Base-by-base conservation (phyloP, 2,888 invertebrate species). In the Celastrina argiolus region DNA sequence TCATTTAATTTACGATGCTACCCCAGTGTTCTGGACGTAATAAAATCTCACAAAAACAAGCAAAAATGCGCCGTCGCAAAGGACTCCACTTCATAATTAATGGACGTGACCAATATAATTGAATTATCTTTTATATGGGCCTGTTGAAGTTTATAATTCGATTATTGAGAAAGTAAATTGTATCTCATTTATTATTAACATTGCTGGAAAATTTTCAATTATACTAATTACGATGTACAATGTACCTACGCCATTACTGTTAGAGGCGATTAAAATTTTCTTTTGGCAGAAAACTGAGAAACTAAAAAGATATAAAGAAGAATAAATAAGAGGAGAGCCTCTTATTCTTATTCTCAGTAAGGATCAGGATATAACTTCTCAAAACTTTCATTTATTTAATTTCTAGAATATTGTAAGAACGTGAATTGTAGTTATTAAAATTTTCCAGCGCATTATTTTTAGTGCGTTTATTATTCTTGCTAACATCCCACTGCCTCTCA, bases 1-100 rank as follows among this genome's bases (percentile, higher is more conserved):
- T 84, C 81, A 82, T 89, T 88, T 87, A 88, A 90, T 91, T 91
- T 90, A 90, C 88, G 88, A 84, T 84, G 82, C 80, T 74, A 87
- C 88, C 88, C 87, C 80, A 85, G 81, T 84, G 82, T 85, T 87
- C 82, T 79, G 79, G 83, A 81, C 78, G 83, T 83, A 86, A 88
- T 90, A 89, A 88, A 90, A 86, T 75, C 73, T 79, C 78, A 87
- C 78, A 88, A 87, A 89, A 89, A 88, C 87, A 82, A 88, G 87
- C 86, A 86, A 87, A 89, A 87, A 85, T 88, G 76, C 81, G 76
- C 63, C 45, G 67, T 39, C 59, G 58, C 31, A 10, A 51, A 64
- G 58, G 41, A 41, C 28, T 65, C 42, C 42, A 41, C 41, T 26
- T 59, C 65, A 59, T 66, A 59, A 58, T 59, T 65, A 65, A 65